Evolutionary conservation across 2,113 vertebrate genomes (phyloP).

Genomic region (Datnioides undecimradiatus): DNA sequence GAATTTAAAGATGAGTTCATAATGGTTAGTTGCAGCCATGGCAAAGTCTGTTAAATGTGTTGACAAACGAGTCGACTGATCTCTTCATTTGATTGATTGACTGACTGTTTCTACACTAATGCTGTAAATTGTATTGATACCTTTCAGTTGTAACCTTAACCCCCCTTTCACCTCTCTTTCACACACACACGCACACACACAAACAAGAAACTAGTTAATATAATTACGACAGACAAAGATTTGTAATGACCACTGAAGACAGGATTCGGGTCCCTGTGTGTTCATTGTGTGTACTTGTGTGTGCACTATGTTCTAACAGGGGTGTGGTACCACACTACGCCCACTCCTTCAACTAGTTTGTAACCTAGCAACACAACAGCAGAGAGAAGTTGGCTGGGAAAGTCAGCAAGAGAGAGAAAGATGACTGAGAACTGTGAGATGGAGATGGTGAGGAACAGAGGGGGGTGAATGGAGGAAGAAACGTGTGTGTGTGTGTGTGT

Average conservation of each 20-base stretch:
- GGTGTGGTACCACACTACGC: constrained; percentile 70
- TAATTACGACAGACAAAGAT: not conserved
- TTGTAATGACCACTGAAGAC: not conserved
- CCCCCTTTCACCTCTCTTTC: not conserved
- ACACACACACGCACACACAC: not conserved
- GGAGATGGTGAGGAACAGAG: constrained; percentile 33
- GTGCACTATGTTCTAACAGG: constrained; percentile 31
- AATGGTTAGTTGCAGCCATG: not conserved
- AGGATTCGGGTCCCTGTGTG: not conserved
- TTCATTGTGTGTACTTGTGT: not conserved
- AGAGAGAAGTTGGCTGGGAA: constrained; percentile 62
- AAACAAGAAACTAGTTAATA: not conserved
- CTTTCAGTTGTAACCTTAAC: not conserved
- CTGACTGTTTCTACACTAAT: not conserved
- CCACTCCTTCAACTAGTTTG: constrained; percentile 76
- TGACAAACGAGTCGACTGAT: not conserved
- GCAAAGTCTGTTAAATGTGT: not conserved
- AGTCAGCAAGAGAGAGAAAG: constrained; percentile 58
- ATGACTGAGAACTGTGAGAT: constrained; percentile 54
- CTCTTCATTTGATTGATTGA: not conserved
- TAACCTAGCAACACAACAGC: constrained; percentile 78
- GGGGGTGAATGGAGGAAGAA: constrained; percentile 35
- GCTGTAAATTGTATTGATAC: not conserved
- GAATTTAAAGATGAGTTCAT: not conserved
- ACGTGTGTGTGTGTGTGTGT: not conserved